Base-by-base conservation (phyloP, 2,797 vertebrate species). In the Melanotaenia nigrans region DNA sequence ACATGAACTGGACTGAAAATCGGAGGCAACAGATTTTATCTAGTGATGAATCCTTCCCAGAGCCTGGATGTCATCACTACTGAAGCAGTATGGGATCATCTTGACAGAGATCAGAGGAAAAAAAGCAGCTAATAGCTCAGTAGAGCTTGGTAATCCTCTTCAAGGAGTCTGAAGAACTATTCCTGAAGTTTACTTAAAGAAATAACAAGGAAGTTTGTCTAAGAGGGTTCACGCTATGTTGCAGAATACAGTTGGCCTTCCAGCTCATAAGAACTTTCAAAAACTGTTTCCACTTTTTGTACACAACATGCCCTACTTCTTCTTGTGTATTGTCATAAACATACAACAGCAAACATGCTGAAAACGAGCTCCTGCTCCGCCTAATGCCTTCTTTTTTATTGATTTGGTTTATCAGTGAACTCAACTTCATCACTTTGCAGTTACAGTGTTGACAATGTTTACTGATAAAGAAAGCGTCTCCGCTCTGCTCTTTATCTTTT, bases 281-380 rank as follows among this genome's bases (percentile, higher is more conserved):
- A 2, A 28, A 28, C 28, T 28, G 28, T 28, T 28, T 4, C 28
- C 28, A 28, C 4, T 28, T 28, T 28, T 5, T 42, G 20, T 20
- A 53, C 16, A 55, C n/a, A 18, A 38, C 35, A 11, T 33, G 33
- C n/a, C 54, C 9, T 36, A 54, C 9, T 20, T 57, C 8, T 20
- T 45, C 49, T 13, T 25, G 11, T 53, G 40, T 16, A 42, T 16
- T 42, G 13, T 12, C n/a, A 35, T n/a, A 42, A 32, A 63, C 32
- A 22, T 28, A 61, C 38, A 61, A 12, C n/a, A 25, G 1, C 58
- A 45, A 61, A 55, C 38, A 47, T 16, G 32, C 0, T 40, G 60
- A 69, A 64, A 71, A 66, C 54, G 45, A 36, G 20, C 9, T 22
- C 20, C 9, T 72, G 24, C 25, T 33, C 28, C 9, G 8, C 22